Evolutionary conservation across 2,888 invertebrate genomes (phyloP), one percentile per base, ranked within the genome.

Genomic region (Diarsia dahlii): DNA sequence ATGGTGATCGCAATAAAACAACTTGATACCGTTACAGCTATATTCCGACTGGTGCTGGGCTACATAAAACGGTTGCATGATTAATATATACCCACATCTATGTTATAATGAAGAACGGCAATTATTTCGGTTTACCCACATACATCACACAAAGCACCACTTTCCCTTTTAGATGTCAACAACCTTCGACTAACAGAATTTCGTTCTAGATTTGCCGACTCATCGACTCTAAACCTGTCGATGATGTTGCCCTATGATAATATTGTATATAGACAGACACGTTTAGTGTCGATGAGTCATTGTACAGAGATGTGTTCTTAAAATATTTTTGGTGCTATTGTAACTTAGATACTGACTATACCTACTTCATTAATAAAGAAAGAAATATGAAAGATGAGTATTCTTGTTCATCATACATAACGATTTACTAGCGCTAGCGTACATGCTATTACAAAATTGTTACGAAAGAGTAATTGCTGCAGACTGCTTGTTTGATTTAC

Each of bases 131-230:
- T n/a, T n/a, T n/a, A n/a, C n/a, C n/a, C n/a, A n/a, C n/a, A n/a
- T n/a, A n/a, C n/a, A n/a, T n/a, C n/a, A n/a, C n/a, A n/a, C n/a
- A n/a, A n/a, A 20, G 20, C 45, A 64, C 20, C 15, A 70, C 45
- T 23, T 56, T 73, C 20, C 48, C 18, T 73, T 71, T 78, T 52
- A 46, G 23, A 52, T 46, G 64, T 50, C 18, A 73, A 23, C 23
- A 66, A 39, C 71, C 58, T 78, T 73, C 64, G 13, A 52, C n/a
- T 52, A 52, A 65, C 56, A 72, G 18, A 64, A 56, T 72, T 64
- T 64, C 64, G 48, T 34, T 34, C 74, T 80, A 78, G 50, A 78
- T 58, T 78, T 56, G 54, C 78, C 13, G 54, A 54, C 39, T 39
- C 39, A 39, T 39, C 39, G 39, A 39, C 39, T 8, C 39, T 39